Conservation (phyloP, 2,113 vertebrate genomes). For the Sinocyclocheilus rhinocerous region DNA sequence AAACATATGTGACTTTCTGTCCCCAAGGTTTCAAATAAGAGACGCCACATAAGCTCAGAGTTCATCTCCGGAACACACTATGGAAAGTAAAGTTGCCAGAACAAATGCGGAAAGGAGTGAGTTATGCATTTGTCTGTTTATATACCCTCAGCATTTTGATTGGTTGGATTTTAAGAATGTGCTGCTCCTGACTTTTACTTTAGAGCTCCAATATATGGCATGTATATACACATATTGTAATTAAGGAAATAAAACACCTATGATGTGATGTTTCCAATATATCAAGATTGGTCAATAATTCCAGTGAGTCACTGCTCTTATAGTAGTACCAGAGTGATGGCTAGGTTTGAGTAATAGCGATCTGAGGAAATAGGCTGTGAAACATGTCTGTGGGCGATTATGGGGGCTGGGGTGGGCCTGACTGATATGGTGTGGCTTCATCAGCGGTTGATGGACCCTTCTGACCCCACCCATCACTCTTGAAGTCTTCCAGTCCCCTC, state of each 20-base stretch:
- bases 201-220: neutral
- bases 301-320: conserved; percentile 41
- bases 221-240: neutral
- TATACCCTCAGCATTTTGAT: neutral
- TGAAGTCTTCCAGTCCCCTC: neutral
- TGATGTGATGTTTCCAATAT: neutral
- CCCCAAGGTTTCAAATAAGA: neutral
- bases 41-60: neutral
- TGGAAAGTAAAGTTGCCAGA: neutral
- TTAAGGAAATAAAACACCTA: neutral
- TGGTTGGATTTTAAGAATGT: neutral
- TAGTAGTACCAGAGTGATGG: conserved; percentile 38
- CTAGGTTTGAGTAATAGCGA: conserved; percentile 45
- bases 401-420: neutral
- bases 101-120: neutral
- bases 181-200: neutral
- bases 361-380: conserved; percentile 51
- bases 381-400: conserved; percentile 36
- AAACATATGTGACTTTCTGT: neutral
- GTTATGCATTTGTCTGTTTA: conserved; percentile 27
- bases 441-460: conserved; percentile 22
- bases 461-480: conserved; percentile 26
- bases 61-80: neutral
- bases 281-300: conserved; percentile 28
- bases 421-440: conserved; percentile 42